Percentiles rank a stretch among this genome's conserved stretches.
phyloP scores from a whole-genome alignment of 2,113 vertebrate species.

The Heloderma charlesbogerti region DNA sequence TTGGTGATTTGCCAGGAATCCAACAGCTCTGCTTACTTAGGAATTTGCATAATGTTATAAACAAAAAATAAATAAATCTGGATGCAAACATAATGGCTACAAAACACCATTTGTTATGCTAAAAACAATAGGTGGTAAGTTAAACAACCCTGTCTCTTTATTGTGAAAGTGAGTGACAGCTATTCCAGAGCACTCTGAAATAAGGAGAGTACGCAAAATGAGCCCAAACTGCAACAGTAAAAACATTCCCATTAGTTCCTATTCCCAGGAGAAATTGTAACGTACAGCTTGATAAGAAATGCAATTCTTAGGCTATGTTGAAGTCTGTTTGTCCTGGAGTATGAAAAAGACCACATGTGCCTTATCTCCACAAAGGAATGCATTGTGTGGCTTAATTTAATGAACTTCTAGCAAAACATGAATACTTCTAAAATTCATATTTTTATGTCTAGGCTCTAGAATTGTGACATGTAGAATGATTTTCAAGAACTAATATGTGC shows the following conservation, averaged over 20 bases:
- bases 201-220: background rate
- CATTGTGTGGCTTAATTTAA: background rate
- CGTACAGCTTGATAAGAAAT: background rate
- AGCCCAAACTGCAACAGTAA: background rate
- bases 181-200: background rate
- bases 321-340: background rate
- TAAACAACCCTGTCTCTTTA: background rate
- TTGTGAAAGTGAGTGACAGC: background rate
- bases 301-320: background rate
- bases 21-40: background rate
- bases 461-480: rapidly evolving
- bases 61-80: background rate
- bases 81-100: background rate
- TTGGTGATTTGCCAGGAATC: background rate
- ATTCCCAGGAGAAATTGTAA: background rate
- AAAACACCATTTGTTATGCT: background rate
- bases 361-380: background rate
- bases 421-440: background rate
- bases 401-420: background rate
- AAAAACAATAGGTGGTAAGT: background rate
- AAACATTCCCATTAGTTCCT: background rate
- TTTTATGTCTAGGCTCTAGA: background rate
- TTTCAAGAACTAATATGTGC: constrained; percentile 11
- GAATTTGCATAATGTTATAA: constrained; percentile 20
- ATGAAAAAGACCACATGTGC: background rate